Evolutionary conservation across 2,113 vertebrate genomes (phyloP).

Genomic region (Trogon melanurus): DNA sequence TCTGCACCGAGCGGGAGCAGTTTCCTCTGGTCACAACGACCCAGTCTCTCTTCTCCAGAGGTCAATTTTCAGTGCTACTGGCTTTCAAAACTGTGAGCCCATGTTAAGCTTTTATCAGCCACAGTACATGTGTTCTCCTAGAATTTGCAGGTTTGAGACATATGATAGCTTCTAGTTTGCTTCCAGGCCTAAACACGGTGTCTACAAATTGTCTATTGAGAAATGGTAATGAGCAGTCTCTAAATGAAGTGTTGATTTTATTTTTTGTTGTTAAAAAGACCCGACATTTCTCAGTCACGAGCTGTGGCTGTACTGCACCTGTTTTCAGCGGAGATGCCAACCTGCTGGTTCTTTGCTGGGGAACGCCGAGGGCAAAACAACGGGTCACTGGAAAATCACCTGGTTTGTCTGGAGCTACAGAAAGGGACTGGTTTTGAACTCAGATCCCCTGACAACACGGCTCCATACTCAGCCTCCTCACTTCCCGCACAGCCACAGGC

Average conservation of each 20-base stretch:
- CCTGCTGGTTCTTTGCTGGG: not conserved
- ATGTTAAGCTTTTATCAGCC: not conserved
- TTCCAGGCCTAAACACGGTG: not conserved
- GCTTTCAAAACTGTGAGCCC: not conserved
- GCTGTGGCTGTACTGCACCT: not conserved
- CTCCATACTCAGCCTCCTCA: not conserved
- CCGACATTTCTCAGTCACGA: not conserved
- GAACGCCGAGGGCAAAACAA: conserved; percentile 22
- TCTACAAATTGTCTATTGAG: not conserved
- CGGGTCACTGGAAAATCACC: not conserved
- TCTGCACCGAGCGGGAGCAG: not conserved
- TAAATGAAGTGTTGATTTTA: not conserved
- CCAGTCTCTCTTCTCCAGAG: not conserved
- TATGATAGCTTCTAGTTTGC: not conserved
- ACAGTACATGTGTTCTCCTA: not conserved
- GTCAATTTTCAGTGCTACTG: not conserved
- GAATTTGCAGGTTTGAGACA: not conserved
- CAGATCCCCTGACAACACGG: not conserved
- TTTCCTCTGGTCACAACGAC: not conserved
- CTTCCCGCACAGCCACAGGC: not conserved
- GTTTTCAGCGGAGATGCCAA: not conserved
- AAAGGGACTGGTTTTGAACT: not conserved
- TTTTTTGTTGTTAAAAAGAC: not conserved
- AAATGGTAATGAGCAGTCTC: not conserved
- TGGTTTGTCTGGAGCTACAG: not conserved